Conservation (phyloP, 1,140 invertebrate genomes). For the Drosophila ironensis region DNA sequence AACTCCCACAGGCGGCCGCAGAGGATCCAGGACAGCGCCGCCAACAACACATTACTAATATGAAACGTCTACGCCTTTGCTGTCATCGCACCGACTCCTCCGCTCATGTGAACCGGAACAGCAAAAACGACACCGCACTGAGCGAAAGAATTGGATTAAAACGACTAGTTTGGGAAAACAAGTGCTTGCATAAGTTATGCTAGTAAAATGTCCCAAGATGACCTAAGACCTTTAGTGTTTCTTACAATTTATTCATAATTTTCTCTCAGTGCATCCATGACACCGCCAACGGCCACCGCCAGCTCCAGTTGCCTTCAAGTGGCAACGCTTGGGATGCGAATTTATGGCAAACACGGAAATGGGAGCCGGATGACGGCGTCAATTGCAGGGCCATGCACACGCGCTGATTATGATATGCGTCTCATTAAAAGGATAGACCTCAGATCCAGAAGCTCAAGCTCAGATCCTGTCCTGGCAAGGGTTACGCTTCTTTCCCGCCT, state of each 20-base stretch:
- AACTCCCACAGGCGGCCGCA: constrained; percentile 8
- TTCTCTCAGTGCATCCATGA: neutral
- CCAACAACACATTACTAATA: constrained; percentile 44
- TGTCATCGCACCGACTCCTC: constrained; percentile 50
- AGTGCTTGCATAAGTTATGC: neutral
- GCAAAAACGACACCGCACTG: constrained; percentile 7
- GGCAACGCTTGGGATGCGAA: constrained; percentile 50
- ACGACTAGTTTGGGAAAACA: neutral
- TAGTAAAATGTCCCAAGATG: neutral
- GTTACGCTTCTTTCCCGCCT: neutral
- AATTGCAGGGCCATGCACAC: constrained; percentile 49
- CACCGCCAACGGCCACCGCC: constrained; percentile 9
- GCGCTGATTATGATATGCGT: constrained; percentile 74
- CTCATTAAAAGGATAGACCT: constrained; percentile 66
- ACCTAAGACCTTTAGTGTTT: neutral
- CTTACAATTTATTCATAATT: neutral
- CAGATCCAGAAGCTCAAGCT: constrained; percentile 6
- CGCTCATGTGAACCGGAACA: constrained; percentile 32
- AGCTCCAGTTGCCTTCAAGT: constrained; percentile 68
- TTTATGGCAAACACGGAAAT: constrained; percentile 73
- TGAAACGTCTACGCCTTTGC: constrained; percentile 41
- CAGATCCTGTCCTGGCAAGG: constrained; percentile 4
- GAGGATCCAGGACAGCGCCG: constrained; percentile 9
- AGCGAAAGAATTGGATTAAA: neutral
- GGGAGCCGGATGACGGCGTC: constrained; percentile 57